Percentiles rank a stretch among this genome's conserved stretches.
These are phyloP conservation scores for Amphiura filiformis DNA, from an alignment of 35 echinoderm and acorn worm genomes.

Conservation along the genomic window DNA sequence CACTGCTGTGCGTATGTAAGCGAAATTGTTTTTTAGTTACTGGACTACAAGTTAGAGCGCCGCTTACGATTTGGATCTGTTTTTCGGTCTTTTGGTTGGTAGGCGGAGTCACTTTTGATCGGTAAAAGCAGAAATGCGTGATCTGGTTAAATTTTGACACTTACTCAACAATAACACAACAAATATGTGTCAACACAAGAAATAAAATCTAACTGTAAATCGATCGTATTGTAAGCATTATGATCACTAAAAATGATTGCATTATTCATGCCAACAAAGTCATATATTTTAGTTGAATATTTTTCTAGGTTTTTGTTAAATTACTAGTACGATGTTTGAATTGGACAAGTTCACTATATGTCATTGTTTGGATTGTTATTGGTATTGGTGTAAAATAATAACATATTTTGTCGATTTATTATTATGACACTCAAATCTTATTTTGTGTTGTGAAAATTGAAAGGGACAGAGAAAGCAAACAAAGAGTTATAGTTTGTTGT, in stretches of 20 bases:
- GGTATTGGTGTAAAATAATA: too few relatives aligned
- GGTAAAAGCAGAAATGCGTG: background rate
- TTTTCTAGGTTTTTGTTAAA: too few relatives aligned
- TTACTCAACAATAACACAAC: constrained; percentile 26
- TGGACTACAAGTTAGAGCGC: background rate
- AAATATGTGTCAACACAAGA: constrained; percentile 40
- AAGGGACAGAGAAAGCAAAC: too few relatives aligned
- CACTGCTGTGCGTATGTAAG: background rate
- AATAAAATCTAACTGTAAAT: constrained; percentile 1
- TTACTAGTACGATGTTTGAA: too few relatives aligned
- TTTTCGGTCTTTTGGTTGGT: background rate
- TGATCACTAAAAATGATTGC: background rate
- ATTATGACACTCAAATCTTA: too few relatives aligned
- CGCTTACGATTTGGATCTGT: background rate
- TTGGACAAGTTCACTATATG: too few relatives aligned
- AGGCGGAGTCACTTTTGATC: background rate
- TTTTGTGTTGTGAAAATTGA: too few relatives aligned
- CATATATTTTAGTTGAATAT: too few relatives aligned
- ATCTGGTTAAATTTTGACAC: constrained; percentile 19
- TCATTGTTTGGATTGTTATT: too few relatives aligned
- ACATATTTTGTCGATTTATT: too few relatives aligned
- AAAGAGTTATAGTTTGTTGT: too few relatives aligned
- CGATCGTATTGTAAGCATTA: background rate
- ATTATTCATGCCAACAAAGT: background rate
- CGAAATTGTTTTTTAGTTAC: background rate